Conservation (phyloP, 2,797 vertebrate species). For the Tenualosa thibaudeaui region DNA sequence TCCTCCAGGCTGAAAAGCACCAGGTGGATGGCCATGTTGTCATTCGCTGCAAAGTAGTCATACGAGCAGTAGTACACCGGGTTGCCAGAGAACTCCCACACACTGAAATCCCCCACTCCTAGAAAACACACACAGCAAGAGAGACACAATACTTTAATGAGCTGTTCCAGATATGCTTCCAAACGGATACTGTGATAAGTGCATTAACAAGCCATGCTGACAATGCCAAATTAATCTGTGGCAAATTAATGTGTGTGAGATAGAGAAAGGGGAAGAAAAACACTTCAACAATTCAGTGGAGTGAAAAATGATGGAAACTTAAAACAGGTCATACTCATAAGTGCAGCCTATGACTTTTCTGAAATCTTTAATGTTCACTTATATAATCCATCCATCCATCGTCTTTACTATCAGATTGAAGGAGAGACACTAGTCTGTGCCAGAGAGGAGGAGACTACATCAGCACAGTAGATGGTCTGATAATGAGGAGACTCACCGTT, state of each 20-base stretch:
- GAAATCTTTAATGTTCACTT: no score
- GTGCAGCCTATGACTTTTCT: no score
- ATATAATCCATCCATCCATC: no score
- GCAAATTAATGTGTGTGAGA: not conserved
- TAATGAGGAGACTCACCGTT: conserved; percentile 75
- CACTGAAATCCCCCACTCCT: conserved; percentile 95
- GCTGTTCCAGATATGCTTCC: not conserved
- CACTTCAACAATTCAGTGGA: not conserved
- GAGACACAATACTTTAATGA: not conserved
- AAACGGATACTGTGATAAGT: not conserved
- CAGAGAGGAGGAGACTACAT: not conserved
- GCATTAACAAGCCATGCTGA: no score
- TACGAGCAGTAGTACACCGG: conserved; percentile 95
- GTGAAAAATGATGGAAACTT: no score
- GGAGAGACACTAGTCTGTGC: not conserved
- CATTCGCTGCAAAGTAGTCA: conserved; percentile 94
- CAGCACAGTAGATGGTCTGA: not conserved
- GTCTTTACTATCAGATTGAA: not conserved
- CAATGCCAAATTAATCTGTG: not conserved
- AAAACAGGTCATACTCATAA: no score
- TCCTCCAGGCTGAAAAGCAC: conserved; percentile 95
- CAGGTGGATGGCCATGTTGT: conserved; percentile 86
- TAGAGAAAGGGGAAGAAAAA: no score
- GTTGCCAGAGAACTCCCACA: conserved; percentile 98
- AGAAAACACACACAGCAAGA: conserved; percentile 3